phyloP scores from a whole-genome alignment of 2,113 vertebrate species.

The Pseudorectes ferrugineus region DNA sequence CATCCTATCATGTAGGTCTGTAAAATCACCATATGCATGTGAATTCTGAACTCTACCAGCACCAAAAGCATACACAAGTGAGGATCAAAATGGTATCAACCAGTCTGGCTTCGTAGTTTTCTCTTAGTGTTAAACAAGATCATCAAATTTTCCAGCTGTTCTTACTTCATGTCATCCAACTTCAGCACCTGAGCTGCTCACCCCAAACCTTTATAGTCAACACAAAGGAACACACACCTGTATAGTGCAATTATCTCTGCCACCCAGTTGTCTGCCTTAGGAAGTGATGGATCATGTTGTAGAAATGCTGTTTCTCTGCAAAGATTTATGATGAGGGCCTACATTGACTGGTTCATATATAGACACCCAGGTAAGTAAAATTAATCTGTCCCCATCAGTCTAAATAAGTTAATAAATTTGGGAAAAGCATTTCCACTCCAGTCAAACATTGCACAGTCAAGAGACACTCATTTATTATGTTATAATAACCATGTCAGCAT shows the following conservation, averaged over 20 bases:
- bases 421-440: background rate
- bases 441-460: background rate
- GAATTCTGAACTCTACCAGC: background rate
- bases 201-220: background rate
- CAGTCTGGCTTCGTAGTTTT: background rate
- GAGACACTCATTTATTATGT: background rate
- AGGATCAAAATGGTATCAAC: background rate
- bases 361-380: background rate
- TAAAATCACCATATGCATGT: background rate
- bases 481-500: background rate
- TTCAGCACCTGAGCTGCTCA: background rate
- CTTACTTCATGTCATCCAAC: background rate
- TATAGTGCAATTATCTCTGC: background rate
- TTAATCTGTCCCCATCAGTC: rapidly evolving
- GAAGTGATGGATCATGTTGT: background rate
- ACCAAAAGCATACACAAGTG: background rate
- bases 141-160: background rate
- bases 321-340: background rate
- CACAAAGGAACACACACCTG: background rate
- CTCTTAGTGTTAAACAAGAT: background rate
- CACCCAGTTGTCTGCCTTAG: background rate
- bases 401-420: background rate
- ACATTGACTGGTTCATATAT: background rate
- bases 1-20: background rate
- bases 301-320: background rate